Percentiles rank a stretch among this genome's conserved stretches.
These are phyloP conservation scores for Cacatua alba DNA, from an alignment of 2,113 vertebrate species.

Conservation along the genomic window DNA sequence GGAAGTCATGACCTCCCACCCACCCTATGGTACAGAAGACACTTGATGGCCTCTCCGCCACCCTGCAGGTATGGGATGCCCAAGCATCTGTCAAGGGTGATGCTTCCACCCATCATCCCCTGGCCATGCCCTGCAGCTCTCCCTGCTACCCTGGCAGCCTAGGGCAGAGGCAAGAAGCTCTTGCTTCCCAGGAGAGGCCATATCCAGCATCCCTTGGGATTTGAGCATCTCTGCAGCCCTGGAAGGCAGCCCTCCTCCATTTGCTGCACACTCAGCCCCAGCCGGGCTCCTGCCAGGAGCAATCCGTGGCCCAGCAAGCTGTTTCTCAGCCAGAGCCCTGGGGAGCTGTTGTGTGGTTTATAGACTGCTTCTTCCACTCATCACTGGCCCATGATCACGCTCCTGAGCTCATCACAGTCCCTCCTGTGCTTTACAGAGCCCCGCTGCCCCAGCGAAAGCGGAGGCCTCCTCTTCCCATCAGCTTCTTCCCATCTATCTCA, in stretches of 20 bases:
- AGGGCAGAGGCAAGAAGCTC: background rate
- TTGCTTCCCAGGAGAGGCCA: background rate
- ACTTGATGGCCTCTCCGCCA: rapidly evolving
- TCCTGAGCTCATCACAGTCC: background rate
- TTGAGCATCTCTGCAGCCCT: background rate
- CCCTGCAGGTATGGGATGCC: background rate
- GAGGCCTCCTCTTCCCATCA: background rate
- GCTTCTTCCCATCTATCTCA: background rate
- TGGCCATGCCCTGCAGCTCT: background rate
- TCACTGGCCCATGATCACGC: background rate
- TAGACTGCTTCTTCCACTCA: background rate
- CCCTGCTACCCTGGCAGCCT: no score
- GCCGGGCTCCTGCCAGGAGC: background rate
- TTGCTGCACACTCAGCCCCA: rapidly evolving
- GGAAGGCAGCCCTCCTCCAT: background rate
- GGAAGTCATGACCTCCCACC: rapidly evolving
- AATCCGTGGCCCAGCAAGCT: background rate
- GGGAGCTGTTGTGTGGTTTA: slow-evolving; percentile 20
- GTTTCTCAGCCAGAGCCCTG: slow-evolving; percentile 46
- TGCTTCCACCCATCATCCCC: background rate
- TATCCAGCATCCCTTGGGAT: rapidly evolving
- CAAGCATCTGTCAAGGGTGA: background rate
- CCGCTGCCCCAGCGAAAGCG: rapidly evolving
- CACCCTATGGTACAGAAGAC: background rate
- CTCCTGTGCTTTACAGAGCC: rapidly evolving